Base-by-base conservation (phyloP, 2,797 vertebrate genomes). In the Kryptopterus vitreolus region DNA sequence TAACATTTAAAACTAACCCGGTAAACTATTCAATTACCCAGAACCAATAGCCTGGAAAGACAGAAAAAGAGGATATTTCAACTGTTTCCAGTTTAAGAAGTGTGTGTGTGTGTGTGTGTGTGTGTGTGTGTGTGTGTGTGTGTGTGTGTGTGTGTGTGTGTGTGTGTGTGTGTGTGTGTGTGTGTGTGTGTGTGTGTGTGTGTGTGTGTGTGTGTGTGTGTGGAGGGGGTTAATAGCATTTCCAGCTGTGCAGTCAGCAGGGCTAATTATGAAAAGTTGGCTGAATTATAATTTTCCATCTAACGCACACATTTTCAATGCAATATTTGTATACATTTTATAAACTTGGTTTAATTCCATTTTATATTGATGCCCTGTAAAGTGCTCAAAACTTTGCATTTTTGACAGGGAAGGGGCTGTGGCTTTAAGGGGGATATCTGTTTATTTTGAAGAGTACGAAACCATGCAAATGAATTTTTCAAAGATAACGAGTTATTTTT, bases 211-310 rank as follows among this genome's bases (percentile, higher is more conserved):
- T n/a, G n/a, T n/a, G n/a, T n/a, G n/a, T n/a, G n/a, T n/a, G n/a
- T n/a, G n/a, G n/a, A n/a, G n/a, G 63, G 38, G 22, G 0, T 4
- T 43, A 24, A n/a, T 38, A n/a, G 35, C 12, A 66, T 38, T 66
- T 6, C 35, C 63, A 66, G 63, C 63, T 66, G 63, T 43, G 63
- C 35, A 66, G 35, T 43, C 63, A 43, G 35, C 63, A 43, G 63
- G 35, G 35, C 3, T 35, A 63, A 22, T 22, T 10, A 3, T 63
- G 9, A 35, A 63, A 35, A 11, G 3, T 35, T 31, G 22, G 33
- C 61, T 20, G 61, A 33, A 22, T 11, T 63, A 63, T 63, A 18
- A 20, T 9, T 65, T 43, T 38, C 38, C 12, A 3, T 11, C n/a
- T 12, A 38, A 38, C 38, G 33, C 33, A 65, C 33, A 20, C 31